phyloP scores from a whole-genome alignment of 2,888 invertebrate genomes.

The Carabus problematicus region DNA sequence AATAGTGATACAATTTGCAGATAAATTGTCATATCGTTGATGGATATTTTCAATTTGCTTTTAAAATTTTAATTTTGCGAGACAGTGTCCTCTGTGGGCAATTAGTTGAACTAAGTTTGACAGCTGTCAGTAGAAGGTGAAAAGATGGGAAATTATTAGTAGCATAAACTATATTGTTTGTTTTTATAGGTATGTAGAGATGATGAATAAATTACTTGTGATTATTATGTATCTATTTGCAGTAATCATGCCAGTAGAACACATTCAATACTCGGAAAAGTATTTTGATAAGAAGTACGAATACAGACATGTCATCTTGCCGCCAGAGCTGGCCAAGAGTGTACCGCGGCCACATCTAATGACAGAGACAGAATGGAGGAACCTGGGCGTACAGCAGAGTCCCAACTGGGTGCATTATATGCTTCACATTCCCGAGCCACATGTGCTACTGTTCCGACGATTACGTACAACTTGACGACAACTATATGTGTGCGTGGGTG shows the following conservation, averaged over 20 bases:
- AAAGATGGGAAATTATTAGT: too few species aligned
- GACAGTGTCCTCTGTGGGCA: too few species aligned
- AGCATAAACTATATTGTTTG: too few species aligned
- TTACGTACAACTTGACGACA: constrained; percentile 47
- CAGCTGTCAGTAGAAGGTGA: too few species aligned
- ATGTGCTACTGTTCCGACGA: constrained; percentile 82
- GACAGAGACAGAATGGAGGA: constrained; percentile 95
- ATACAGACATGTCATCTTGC: constrained; percentile 92
- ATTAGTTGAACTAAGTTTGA: too few species aligned
- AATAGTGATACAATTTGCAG: constrained; percentile 18
- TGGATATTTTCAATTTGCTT: background rate
- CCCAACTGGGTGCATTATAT: constrained; percentile 91
- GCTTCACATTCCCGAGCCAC: constrained; percentile 91
- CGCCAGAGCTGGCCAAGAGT: constrained; percentile 80
- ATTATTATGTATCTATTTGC: too few species aligned
- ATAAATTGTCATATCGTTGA: constrained; percentile 15
- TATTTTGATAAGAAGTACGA: constrained; percentile 87
- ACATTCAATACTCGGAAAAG: constrained; percentile 92
- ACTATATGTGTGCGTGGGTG: too few species aligned
- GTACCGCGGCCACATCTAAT: constrained; percentile 91
- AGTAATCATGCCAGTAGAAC: constrained; percentile 72
- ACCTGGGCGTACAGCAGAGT: constrained; percentile 92
- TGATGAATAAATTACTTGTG: too few species aligned
- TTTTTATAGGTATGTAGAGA: too few species aligned
- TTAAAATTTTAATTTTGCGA: too few species aligned